A percentile compares a stretch with the other conserved stretches of the same genome.
Evolutionary conservation across 2,797 vertebrate genomes (phyloP).

Genomic region (Alauda arvensis): DNA sequence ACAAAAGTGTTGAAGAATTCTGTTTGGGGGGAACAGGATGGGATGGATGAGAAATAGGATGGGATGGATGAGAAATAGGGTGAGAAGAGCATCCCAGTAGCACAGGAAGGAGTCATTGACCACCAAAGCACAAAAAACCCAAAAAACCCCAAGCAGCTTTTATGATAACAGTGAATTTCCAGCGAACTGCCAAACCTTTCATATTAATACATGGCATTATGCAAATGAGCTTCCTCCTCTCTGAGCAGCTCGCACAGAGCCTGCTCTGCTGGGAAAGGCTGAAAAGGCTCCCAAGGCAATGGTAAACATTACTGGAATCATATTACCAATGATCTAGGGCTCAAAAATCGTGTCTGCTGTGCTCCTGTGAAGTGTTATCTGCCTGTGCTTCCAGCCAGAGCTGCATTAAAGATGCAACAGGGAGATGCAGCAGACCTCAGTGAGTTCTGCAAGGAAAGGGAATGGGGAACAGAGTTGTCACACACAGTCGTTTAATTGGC

Average conservation of each 20-base stretch:
- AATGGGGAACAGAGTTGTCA: neutral
- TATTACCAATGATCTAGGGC: neutral
- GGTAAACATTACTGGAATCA: conserved; percentile 24
- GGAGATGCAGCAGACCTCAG: conserved; percentile 12
- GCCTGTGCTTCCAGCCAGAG: neutral
- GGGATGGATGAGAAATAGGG: neutral
- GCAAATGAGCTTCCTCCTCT: conserved; percentile 11
- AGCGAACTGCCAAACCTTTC: neutral
- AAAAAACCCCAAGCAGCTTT: neutral
- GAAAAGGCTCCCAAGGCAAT: conserved; percentile 21
- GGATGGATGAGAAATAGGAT: neutral
- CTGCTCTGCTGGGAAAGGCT: neutral
- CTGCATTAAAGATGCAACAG: conserved; percentile 30
- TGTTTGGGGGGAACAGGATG: neutral
- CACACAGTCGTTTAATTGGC: neutral
- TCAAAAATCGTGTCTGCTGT: conserved; percentile 19
- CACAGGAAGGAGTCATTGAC: neutral
- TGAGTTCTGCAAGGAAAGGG: neutral
- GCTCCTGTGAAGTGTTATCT: conserved; percentile 31
- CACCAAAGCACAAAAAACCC: neutral
- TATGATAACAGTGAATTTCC: neutral
- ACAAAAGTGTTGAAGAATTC: neutral
- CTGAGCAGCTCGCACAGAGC: neutral
- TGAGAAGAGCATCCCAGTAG: neutral
- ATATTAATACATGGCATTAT: neutral